These are phyloP conservation scores for Cardiocondyla obscurior DNA, from an alignment of 1,140 invertebrate species.

Conservation along the genomic window DNA sequence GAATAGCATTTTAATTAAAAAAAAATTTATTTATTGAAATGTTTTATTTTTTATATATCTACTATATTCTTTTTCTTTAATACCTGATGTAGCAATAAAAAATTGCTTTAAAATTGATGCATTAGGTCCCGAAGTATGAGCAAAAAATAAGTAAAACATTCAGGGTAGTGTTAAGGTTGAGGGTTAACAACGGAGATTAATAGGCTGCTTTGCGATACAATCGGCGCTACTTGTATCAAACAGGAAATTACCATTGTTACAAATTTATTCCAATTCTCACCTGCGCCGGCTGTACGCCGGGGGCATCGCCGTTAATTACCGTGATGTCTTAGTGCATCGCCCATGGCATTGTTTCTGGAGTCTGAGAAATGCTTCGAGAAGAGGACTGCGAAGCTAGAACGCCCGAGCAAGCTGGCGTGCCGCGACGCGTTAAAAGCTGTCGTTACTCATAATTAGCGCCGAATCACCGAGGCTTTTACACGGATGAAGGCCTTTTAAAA, in stretches of 20 bases:
- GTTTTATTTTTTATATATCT: no score
- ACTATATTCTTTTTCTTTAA: no score
- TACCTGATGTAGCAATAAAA: no score
- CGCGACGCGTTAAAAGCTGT: slow-evolving; percentile 73
- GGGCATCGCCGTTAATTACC: slow-evolving; percentile 28
- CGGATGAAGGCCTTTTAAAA: slow-evolving; percentile 76
- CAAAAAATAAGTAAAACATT: no score
- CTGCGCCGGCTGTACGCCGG: neutral
- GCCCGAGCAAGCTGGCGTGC: slow-evolving; percentile 66
- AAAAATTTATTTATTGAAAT: neutral
- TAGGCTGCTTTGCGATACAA: neutral
- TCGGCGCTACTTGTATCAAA: neutral
- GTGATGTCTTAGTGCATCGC: slow-evolving; percentile 48
- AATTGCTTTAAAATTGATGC: no score
- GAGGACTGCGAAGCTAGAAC: slow-evolving; percentile 42
- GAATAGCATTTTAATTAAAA: neutral
- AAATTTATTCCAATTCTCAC: slow-evolving; percentile 30
- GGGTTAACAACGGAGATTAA: neutral
- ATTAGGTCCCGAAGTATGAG: no score
- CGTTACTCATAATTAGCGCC: slow-evolving; percentile 79
- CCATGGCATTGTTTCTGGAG: slow-evolving; percentile 33
- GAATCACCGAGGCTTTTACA: slow-evolving; percentile 75
- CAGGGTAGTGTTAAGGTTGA: no score
- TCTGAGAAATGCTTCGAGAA: slow-evolving; percentile 58
- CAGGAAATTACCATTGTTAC: slow-evolving; percentile 1